Base-by-base conservation (phyloP, 2,888 invertebrate genomes). In the Scaptomyza flava region DNA sequence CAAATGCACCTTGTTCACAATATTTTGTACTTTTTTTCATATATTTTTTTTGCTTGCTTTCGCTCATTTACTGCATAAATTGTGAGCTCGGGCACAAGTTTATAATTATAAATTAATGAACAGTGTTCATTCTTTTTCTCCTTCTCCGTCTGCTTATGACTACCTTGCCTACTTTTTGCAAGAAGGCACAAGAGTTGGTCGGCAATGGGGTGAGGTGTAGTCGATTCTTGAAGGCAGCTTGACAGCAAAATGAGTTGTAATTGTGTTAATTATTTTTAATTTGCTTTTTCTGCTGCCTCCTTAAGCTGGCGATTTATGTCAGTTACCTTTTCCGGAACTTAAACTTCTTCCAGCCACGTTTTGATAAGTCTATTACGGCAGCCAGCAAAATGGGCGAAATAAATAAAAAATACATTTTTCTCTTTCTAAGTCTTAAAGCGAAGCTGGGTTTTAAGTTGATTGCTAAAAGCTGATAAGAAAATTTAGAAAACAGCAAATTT, bases 91-190 rank as follows among this genome's bases (percentile, higher is more conserved):
- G 77, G 79, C 79, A 71, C 72, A 79, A 82, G 71, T 82, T 83
- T 79, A 81, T 83, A 83, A 83, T 83, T 83, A 82, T 81, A 83
- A 82, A 79, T 83, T 82, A 82, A 82, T 82, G 81, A 81, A 77
- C 78, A 80, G 68, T 76, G 70, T 70, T 76, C 60, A 52, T 12
- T 48, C 48, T 48, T 6, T n/a, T 53, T 17, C n/a, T 48, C 23
- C 30, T 33, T 50, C 30, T 33, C 46, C 31, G 17, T 46, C 14
- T 9, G 4, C 36, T 17, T 17, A 17, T 17, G 17, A 17, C 17
- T 17, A 17, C 17, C 17, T 47, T 17, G 20, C 12, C 14, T 30
- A 4, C 34, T 11, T 31, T 8, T 50, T 20, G 17, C 47, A 43
- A 52, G 72, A 31, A 52, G 46, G 12, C 58, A 41, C 42, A 36